phyloP scores from a whole-genome alignment of 2,113 vertebrate genomes.

The Heterocephalus glaber region DNA sequence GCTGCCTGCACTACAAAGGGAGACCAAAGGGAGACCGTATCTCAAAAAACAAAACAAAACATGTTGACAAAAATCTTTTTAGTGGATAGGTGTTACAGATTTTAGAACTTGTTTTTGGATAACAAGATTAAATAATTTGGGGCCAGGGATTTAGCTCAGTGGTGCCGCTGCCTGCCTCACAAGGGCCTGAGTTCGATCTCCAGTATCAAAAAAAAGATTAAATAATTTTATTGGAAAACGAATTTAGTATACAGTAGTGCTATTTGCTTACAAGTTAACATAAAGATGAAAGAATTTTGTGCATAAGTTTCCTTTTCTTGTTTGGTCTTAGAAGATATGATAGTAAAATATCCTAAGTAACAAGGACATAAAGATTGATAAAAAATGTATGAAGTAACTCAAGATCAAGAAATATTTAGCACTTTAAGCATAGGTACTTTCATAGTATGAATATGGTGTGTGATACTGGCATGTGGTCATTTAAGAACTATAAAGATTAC shows the following conservation, averaged over 20 bases:
- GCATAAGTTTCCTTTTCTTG: neutral
- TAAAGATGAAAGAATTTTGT: conserved; percentile 31
- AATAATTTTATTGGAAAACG: conserved; percentile 14
- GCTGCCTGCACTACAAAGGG: too few species aligned
- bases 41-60: neutral
- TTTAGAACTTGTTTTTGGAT: neutral
- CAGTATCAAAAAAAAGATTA: too few species aligned
- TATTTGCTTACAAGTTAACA: neutral
- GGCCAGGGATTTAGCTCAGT: too few species aligned
- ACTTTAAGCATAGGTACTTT: conserved; percentile 12
- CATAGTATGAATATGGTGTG: neutral
- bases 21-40: too few species aligned
- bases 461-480: neutral
- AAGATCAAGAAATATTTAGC: neutral
- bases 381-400: neutral
- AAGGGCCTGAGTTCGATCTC: too few species aligned
- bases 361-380: neutral
- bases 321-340: conserved; percentile 17
- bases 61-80: conserved; percentile 17
- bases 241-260: neutral
- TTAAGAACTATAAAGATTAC: conserved; percentile 1
- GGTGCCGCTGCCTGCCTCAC: too few species aligned
- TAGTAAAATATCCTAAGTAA: neutral
- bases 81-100: neutral
- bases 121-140: conserved; percentile 16